phyloP scores from a whole-genome alignment of 2,113 vertebrate genomes.

The Otolemur garnettii region DNA sequence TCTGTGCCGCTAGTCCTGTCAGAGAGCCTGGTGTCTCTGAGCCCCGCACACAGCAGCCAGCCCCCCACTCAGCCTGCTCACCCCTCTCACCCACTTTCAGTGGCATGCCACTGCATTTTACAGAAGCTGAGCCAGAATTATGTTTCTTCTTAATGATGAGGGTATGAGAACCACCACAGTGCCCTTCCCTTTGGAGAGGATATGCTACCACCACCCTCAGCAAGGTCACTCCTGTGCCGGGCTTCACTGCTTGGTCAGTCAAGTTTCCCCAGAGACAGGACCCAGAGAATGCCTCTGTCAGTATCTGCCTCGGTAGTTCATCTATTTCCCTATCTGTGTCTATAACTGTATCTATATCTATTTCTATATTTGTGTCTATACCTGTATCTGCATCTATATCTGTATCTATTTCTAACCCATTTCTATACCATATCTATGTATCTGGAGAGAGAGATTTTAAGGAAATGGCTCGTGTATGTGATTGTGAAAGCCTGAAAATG shows the following conservation, averaged over 20 bases:
- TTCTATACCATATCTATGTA: not conserved
- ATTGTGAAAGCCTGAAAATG: not conserved
- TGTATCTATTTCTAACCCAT: not conserved
- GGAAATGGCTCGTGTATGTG: not conserved
- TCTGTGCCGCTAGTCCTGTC: not conserved
- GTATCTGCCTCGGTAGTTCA: no score
- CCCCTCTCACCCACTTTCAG: not conserved
- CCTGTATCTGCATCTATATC: not conserved
- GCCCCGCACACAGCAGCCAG: not conserved
- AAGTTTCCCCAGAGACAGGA: not conserved
- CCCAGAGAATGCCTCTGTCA: no score
- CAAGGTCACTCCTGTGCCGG: rapidly evolving
- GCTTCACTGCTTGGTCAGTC: no score
- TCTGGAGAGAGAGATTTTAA: not conserved
- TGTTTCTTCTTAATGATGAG: not conserved
- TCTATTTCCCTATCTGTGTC: not conserved
- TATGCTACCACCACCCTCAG: not conserved
- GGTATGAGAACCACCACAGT: rapidly evolving
- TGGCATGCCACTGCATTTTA: not conserved
- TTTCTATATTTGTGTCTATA: not conserved
- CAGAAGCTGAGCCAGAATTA: not conserved
- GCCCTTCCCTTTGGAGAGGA: not conserved
- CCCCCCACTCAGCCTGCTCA: no score
- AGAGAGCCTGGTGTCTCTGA: not conserved
- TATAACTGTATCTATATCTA: not conserved